phyloP scores from a whole-genome alignment of 2,113 vertebrate genomes.

The Myodes glareolus region DNA sequence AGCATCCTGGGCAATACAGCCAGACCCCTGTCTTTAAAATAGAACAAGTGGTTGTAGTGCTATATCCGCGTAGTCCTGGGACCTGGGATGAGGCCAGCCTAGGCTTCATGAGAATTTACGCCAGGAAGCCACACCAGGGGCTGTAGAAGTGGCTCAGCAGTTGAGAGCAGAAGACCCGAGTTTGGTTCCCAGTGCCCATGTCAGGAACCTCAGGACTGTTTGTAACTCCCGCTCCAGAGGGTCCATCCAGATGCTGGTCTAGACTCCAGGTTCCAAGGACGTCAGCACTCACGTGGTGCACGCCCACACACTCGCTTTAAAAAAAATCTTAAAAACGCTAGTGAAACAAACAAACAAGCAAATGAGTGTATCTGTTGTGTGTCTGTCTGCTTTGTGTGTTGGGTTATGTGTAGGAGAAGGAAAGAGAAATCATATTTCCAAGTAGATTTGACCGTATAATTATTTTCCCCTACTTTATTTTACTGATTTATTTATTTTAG shows the following conservation, averaged over 20 bases:
- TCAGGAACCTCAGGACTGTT: not conserved
- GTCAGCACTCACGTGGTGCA: no score
- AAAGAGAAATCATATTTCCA: not conserved
- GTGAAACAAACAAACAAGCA: not conserved
- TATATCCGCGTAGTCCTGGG: not conserved
- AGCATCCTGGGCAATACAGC: not conserved
- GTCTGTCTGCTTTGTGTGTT: not conserved
- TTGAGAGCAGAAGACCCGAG: not conserved
- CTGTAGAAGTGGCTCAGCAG: not conserved
- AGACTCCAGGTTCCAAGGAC: not conserved
- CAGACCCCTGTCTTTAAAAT: not conserved
- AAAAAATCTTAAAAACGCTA: not conserved
- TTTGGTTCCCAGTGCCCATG: not conserved
- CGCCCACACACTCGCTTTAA: not conserved
- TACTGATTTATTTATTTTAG: not conserved
- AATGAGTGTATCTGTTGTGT: not conserved
- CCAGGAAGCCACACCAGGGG: not conserved
- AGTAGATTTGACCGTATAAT: not conserved
- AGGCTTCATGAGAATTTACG: not conserved
- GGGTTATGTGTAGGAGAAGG: not conserved
- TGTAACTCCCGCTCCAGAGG: not conserved
- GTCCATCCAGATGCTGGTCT: not conserved
- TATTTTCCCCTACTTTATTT: not conserved
- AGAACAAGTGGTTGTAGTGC: not conserved
- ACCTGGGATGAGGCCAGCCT: not conserved